phyloP scores from a whole-genome alignment of 2,113 vertebrate species.

The Etheostoma spectabile region DNA sequence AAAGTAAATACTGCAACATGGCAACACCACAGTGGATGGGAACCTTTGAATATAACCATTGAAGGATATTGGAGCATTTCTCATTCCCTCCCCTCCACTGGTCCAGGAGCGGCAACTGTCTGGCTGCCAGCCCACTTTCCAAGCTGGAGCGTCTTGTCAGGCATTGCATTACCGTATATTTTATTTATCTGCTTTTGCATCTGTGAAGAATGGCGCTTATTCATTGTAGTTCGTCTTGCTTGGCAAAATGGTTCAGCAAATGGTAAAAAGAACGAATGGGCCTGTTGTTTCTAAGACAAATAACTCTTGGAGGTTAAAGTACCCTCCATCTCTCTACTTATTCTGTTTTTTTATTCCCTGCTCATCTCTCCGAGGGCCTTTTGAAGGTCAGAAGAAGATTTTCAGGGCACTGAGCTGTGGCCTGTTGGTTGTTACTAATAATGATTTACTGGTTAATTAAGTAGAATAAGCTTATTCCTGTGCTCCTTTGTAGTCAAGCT shows the following conservation, averaged over 20 bases:
- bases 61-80: constrained; percentile 57
- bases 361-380: constrained; percentile 46
- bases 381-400: constrained; percentile 52
- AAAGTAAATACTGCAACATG: constrained; percentile 50
- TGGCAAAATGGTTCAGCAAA: constrained; percentile 46
- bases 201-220: constrained; percentile 54
- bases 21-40: constrained; percentile 28
- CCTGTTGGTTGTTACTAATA: constrained; percentile 44
- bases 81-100: constrained; percentile 40
- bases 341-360: constrained; percentile 34
- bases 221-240: constrained; percentile 57
- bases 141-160: constrained; percentile 20
- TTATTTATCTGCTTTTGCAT: constrained; percentile 71
- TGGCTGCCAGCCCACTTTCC: constrained; percentile 55
- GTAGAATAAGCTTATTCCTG: constrained; percentile 20
- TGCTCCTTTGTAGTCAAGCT: constrained; percentile 29
- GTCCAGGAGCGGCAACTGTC: constrained; percentile 41
- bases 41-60: constrained; percentile 48
- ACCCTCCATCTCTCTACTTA: constrained; percentile 43
- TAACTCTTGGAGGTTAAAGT: constrained; percentile 52
- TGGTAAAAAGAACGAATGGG: constrained; percentile 53
- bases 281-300: constrained; percentile 63
- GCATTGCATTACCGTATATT: constrained; percentile 60
- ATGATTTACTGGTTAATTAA: constrained; percentile 21
- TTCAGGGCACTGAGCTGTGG: constrained; percentile 42